Evolutionary conservation across 1,140 invertebrate genomes (phyloP), one percentile per base, ranked within the genome.

Genomic region (Pomacea maculata): DNA sequence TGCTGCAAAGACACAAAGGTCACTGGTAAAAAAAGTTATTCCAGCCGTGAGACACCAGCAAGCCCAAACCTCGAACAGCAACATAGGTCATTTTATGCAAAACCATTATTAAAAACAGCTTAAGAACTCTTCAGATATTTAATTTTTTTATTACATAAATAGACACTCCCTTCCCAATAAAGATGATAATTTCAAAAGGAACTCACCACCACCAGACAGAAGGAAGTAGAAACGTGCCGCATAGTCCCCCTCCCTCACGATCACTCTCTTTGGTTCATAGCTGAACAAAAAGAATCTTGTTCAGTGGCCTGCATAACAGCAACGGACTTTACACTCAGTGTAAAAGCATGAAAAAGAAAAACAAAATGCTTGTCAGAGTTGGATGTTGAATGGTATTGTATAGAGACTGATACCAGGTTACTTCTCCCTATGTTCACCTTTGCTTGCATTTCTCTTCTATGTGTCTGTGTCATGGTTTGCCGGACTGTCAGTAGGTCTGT

Each of bases 141-240:
- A 45, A 45, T 45, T 0, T 11, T 19, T 4, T 21, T 21, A 73
- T 25, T 34, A 45, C 57, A 14, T 61, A 4, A 14, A 61, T 9
- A 14, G 3, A 2, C 8, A 61, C 57, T 11, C 15, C 9, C 57
- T 17, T 17, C 57, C 57, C 57, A 45, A 7, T 19, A 57, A 52
- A n/a, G 25, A 25, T 54, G 34, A 0, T 45, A 45, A 45, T 45
- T 45, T 45, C 34, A 45, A 45, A 45, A 45, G 34, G 1, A 25
- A 73, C 75, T 80, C 82, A 90, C 89, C 89, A 83, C 87, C 87
- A 25, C 89, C 89, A 14, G 89, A 88, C 21, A 90, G 79, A 15
- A 90, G 84, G 76, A 89, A 89, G 77, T 89, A 90, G 77, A 88
- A 90, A 65, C 86, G 83, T 83, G 85, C 84, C 2, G 88, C 87